These are phyloP conservation scores for Sapajus apella DNA, from an alignment of 2,113 vertebrate genomes.

Conservation along the genomic window DNA sequence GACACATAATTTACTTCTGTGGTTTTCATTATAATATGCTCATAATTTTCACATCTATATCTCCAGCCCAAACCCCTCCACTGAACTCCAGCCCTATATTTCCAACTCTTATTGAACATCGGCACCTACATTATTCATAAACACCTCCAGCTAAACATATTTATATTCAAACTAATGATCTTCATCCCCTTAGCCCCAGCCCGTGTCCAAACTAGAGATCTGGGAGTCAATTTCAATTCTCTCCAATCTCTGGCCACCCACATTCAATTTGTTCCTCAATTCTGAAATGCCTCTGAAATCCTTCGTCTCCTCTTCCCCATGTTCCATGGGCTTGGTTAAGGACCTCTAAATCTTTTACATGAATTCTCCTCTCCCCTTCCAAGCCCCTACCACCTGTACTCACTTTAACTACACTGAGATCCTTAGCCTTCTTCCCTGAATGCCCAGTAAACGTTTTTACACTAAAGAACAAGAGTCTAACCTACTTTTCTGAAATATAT, in stretches of 20 bases:
- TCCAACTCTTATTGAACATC: neutral
- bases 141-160: neutral
- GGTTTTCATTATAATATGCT: neutral
- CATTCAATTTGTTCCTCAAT: neutral
- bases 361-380: neutral
- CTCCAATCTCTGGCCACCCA: neutral
- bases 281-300: neutral
- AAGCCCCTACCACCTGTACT: neutral
- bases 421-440: neutral
- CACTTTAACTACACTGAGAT: neutral
- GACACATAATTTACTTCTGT: neutral
- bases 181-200: neutral
- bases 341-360: neutral
- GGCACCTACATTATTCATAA: neutral
- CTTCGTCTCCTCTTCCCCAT: neutral
- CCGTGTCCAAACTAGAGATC: neutral
- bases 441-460: neutral
- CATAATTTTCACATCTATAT: neutral
- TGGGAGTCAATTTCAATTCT: neutral
- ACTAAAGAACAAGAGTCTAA: conserved; percentile 18
- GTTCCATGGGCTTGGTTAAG: neutral
- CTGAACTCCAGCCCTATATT: neutral
- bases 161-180: neutral
- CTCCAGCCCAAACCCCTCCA: neutral
- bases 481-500: conserved; percentile 39